Evolutionary conservation across 2,113 vertebrate genomes (phyloP).

Genomic region (Erythrocercus mccallii): DNA sequence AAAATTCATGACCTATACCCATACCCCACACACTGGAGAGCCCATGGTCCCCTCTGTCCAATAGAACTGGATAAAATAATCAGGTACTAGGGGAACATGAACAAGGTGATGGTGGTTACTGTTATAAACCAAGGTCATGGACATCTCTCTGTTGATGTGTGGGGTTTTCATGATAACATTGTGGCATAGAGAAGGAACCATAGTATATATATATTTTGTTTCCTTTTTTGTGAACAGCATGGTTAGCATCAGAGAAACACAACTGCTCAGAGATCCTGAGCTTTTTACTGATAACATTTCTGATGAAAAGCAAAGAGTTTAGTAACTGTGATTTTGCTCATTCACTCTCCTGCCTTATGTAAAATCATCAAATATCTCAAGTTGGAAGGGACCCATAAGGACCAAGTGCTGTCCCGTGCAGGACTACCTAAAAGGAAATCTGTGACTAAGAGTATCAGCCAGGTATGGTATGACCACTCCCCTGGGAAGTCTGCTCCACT

Average conservation of each 20-base stretch:
- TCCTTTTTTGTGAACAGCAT: not conserved
- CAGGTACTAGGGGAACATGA: not conserved
- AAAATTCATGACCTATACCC: not conserved
- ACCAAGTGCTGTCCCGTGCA: not conserved
- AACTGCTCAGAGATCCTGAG: not conserved
- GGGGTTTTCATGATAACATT: not conserved
- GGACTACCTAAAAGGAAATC: not conserved
- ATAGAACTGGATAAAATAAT: not conserved
- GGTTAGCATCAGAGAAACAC: not conserved
- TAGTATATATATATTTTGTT: too few relatives aligned
- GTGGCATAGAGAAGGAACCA: not conserved
- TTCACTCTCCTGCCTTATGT: not conserved
- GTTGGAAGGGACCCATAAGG: not conserved
- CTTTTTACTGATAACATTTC: not conserved
- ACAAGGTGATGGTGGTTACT: not conserved
- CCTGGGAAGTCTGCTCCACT: not conserved
- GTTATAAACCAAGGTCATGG: not conserved
- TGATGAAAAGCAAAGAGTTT: not conserved
- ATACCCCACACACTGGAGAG: accelerated
- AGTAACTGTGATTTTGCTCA: not conserved
- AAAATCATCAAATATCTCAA: not conserved
- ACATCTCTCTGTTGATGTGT: not conserved
- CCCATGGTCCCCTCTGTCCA: not conserved
- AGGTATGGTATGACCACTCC: not conserved
- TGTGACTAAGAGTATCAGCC: not conserved